Evolutionary conservation across 2,888 invertebrate species (phyloP).

Genomic region (Drosophila eohydei): DNA sequence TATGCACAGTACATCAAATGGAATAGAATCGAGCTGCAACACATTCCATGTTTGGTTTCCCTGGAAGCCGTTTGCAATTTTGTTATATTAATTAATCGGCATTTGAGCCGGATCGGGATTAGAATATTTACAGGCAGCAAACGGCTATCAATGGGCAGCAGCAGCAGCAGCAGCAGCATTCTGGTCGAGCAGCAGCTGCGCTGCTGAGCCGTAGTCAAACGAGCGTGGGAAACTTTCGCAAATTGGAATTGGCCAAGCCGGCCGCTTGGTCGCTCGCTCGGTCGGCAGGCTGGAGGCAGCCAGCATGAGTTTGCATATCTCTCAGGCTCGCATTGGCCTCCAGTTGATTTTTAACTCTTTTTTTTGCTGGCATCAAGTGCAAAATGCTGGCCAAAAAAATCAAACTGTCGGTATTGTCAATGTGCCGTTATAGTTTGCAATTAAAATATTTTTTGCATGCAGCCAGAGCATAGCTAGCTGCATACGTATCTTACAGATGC

Average conservation of each 20-base stretch:
- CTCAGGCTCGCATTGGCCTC: slow-evolving; percentile 7
- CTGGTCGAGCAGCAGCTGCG: slow-evolving; percentile 48
- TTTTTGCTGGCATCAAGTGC: slow-evolving; percentile 39
- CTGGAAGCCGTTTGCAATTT: not conserved
- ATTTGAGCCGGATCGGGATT: slow-evolving; percentile 64
- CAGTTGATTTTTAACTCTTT: slow-evolving; percentile 11
- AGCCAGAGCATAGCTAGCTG: not conserved
- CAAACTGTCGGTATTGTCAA: slow-evolving; percentile 22
- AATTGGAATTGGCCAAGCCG: slow-evolving; percentile 47
- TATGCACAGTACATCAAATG: not conserved
- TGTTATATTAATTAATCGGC: slow-evolving; percentile 56
- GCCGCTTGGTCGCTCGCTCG: not conserved
- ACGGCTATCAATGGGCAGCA: slow-evolving; percentile 40
- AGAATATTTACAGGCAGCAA: slow-evolving; percentile 55
- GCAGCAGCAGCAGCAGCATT: slow-evolving; percentile 34
- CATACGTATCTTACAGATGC: not conserved
- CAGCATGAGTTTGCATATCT: slow-evolving; percentile 55
- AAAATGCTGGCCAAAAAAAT: slow-evolving; percentile 17
- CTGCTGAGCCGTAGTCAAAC: slow-evolving; percentile 30
- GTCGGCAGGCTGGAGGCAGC: not conserved
- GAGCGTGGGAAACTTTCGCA: slow-evolving; percentile 52
- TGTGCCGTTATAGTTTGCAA: slow-evolving; percentile 40
- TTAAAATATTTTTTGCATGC: slow-evolving; percentile 28
- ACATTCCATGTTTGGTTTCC: not conserved
- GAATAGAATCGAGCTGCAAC: too few relatives aligned